Evolutionary conservation across 2,888 invertebrate genomes (phyloP).

Genomic region (Catocala nupta): DNA sequence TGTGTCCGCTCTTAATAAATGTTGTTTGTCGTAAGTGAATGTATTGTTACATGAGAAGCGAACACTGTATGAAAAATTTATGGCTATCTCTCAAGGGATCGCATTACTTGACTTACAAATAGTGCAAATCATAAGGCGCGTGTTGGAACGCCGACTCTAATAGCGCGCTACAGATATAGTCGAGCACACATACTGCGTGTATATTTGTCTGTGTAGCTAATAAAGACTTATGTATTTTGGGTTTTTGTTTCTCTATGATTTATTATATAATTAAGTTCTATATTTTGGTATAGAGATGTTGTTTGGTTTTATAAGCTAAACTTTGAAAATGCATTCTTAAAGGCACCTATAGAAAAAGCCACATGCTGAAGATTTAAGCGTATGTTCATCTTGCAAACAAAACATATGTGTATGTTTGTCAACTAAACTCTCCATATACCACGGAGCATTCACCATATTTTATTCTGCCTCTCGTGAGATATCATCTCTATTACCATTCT

Average conservation of each 20-base stretch:
- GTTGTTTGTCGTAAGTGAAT: conserved; percentile 75
- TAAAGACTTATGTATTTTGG: neutral
- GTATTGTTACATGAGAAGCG: conserved; percentile 72
- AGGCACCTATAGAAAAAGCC: too few species aligned
- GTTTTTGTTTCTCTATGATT: neutral
- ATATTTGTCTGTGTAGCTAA: neutral
- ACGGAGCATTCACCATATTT: too few species aligned
- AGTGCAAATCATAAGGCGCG: conserved; percentile 44
- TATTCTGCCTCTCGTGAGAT: too few species aligned
- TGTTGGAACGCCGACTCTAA: conserved; percentile 10
- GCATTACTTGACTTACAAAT: conserved; percentile 55
- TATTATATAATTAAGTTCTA: too few species aligned
- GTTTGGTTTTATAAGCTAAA: too few species aligned
- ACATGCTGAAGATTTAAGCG: too few species aligned
- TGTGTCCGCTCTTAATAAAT: conserved; percentile 75
- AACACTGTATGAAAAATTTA: conserved; percentile 72
- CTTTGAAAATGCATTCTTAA: too few species aligned
- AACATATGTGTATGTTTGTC: too few species aligned
- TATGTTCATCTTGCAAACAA: too few species aligned
- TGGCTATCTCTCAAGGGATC: conserved; percentile 56
- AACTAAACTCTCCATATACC: too few species aligned
- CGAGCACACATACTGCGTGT: neutral
- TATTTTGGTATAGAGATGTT: too few species aligned
- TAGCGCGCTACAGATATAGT: conserved; percentile 8
- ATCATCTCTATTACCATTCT: too few species aligned